Base-by-base conservation (phyloP, 35 echinoderm and acorn worm species). In the Stichopus chloronotus region DNA sequence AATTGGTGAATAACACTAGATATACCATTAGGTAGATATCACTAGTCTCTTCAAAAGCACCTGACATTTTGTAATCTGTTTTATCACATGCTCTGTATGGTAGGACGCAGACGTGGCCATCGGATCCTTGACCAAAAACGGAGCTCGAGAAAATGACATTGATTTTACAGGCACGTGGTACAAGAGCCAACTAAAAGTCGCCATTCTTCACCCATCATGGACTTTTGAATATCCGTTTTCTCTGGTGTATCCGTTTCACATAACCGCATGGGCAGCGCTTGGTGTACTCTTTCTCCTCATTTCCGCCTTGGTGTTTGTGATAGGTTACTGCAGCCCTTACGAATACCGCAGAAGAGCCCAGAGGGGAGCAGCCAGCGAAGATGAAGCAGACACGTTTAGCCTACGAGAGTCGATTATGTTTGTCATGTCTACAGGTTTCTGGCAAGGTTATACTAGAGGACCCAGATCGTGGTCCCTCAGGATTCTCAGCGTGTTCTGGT, bases 61-160 rank as follows among this genome's bases (percentile, higher is more conserved):
- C 30, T 43, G 30, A 43, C 3, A 43, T 3, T 43, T 43, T 43
- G 30, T 43, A 43, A 43, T 43, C 30, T 43, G 30, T 43, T 74
- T 17, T 74, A 74, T 74, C 22, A 16, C 22, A 17, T 74, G 14
- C 14, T 55, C 30, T 53, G 8, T 12, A 55, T 17, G 3, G 4
- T 77, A 98, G 96, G 96, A 98, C 86, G 95, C 95, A 58, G 96
- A 98, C 43, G 17, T 98, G 25, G 95, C 95, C 13, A 93, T 94
- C 56, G 96, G 91, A 56, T 81, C 96, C 17, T 87, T 98, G 9
- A 93, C 91, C 56, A 92, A 90, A 53, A 94, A 83, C 17, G 59
- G 58, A 8, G 77, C 76, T 11, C 87, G 96, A 24, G 96, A 98
- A 77, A 76, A 96, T 9, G 95, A 25, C 56, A 87, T 98, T 56